A percentile compares a stretch with the other conserved stretches of the same genome.
These are phyloP conservation scores for Dallia pectoralis DNA, from an alignment of 2,797 vertebrate genomes.

Conservation along the genomic window DNA sequence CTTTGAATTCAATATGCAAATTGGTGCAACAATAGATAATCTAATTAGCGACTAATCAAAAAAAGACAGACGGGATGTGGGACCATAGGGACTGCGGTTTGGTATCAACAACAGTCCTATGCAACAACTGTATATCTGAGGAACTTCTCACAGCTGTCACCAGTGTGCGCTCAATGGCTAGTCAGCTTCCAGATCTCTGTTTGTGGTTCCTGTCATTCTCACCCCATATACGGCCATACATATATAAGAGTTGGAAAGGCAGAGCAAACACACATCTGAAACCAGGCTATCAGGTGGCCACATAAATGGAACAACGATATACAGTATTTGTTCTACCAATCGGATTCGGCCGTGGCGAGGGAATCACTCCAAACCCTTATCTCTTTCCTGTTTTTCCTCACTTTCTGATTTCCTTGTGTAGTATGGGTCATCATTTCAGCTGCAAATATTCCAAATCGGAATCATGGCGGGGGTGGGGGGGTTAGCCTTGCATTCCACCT, in stretches of 20 bases:
- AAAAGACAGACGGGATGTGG: neutral
- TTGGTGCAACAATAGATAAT: slow-evolving; percentile 21
- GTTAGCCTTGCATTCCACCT: neutral
- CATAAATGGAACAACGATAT: neutral
- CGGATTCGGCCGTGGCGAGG: neutral
- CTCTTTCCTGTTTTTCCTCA: slow-evolving; percentile 50
- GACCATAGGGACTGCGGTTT: neutral
- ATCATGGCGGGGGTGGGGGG: neutral
- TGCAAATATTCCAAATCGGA: neutral
- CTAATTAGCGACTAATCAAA: slow-evolving; percentile 5
- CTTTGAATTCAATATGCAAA: slow-evolving; percentile 36
- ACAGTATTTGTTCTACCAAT: neutral
- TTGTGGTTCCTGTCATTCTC: neutral
- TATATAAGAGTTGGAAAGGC: neutral
- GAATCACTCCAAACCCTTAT: slow-evolving; percentile 21
- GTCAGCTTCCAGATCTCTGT: neutral
- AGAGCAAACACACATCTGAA: neutral
- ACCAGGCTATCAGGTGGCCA: neutral
- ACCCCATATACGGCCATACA: neutral
- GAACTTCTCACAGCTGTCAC: neutral
- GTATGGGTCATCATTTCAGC: slow-evolving; percentile 23
- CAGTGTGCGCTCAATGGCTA: neutral
- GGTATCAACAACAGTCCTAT: neutral
- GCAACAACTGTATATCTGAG: neutral
- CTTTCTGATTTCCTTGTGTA: slow-evolving; percentile 21